These are phyloP conservation scores for Rhynchonycteris naso DNA, from an alignment of 2,797 vertebrate species.

Conservation along the genomic window DNA sequence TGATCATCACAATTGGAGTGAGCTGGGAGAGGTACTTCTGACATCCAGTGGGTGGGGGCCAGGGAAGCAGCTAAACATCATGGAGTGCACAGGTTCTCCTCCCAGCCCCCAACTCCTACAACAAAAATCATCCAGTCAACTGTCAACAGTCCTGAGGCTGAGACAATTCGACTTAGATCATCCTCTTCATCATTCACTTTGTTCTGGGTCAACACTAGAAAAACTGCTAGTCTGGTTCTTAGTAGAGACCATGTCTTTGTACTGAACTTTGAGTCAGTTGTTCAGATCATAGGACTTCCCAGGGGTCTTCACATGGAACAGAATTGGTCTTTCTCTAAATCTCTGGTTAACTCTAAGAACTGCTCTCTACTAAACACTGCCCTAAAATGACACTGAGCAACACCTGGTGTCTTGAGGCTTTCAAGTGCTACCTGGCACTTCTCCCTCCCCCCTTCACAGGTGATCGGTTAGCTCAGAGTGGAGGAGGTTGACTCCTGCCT, in stretches of 20 bases:
- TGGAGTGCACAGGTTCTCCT: no score
- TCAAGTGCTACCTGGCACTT: no score
- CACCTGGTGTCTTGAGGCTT: no score
- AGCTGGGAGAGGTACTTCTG: neutral
- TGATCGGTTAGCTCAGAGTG: no score
- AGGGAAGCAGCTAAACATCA: neutral
- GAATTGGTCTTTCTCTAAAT: neutral
- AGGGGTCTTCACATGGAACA: neutral
- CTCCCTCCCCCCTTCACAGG: no score
- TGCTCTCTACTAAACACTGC: no score
- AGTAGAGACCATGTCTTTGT: neutral
- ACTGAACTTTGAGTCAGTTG: neutral
- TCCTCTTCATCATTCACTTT: neutral
- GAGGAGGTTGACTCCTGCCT: no score
- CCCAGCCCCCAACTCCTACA: accelerated
- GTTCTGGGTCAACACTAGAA: neutral
- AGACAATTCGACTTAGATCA: neutral
- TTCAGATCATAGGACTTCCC: neutral
- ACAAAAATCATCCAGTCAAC: neutral
- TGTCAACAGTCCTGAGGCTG: neutral
- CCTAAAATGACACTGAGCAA: no score
- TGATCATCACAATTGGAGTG: neutral
- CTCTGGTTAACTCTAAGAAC: neutral
- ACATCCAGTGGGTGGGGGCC: neutral
- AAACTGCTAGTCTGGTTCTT: neutral